These are phyloP conservation scores for Diplolepis rosae DNA, from an alignment of 2,888 invertebrate genomes.

Conservation along the genomic window DNA sequence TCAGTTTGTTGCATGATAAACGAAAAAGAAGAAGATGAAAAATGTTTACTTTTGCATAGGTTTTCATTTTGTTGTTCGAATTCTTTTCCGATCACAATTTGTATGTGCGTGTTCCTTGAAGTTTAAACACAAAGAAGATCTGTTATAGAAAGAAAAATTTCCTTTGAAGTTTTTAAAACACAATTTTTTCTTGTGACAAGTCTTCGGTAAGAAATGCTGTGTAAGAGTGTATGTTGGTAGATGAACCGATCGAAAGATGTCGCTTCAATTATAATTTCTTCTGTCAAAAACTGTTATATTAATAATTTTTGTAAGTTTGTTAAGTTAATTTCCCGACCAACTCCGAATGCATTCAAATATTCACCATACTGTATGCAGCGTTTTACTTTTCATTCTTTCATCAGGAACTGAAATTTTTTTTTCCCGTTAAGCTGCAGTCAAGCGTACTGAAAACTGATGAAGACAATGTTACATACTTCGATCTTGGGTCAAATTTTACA, in stretches of 20 bases:
- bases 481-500: constrained; percentile 31
- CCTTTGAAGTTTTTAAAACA: not conserved
- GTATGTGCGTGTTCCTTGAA: no score
- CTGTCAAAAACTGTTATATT: not conserved
- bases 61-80: no score
- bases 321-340: not conserved
- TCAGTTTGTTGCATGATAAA: no score
- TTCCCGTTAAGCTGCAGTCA: not conserved
- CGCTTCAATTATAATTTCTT: not conserved
- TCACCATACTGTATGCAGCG: not conserved
- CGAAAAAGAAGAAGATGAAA: no score
- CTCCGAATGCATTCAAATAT: not conserved
- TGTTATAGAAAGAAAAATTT: no score
- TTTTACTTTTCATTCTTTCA: not conserved
- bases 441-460: not conserved
- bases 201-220: not conserved
- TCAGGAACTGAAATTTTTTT: not conserved
- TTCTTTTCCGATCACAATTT: no score
- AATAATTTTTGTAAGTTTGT: not conserved
- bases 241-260: not conserved
- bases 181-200: not conserved
- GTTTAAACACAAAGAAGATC: no score
- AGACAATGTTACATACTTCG: not conserved
- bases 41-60: no score
- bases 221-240: not conserved